Evolutionary conservation across 2,113 vertebrate genomes (phyloP), one percentile per base, ranked within the genome.

Genomic region (Colistium nudipinnis): DNA sequence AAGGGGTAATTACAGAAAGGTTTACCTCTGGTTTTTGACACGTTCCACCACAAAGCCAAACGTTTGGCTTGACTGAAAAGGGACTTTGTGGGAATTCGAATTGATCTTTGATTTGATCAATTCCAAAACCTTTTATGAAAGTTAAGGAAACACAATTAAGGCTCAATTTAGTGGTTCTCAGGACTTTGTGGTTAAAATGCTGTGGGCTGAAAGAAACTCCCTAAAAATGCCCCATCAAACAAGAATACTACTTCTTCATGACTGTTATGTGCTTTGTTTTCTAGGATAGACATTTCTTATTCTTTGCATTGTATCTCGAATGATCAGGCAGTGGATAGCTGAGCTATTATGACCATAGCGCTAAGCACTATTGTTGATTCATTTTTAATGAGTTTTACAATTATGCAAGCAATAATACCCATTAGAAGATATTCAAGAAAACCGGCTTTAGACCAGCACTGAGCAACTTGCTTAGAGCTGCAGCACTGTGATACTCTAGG

Each of bases 331-430:
- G 68, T 79, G 89, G 83, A 88, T 87, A 79, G 67, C 54, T 78
- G 67, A 76, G 81, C 75, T 80, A 80, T 89, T 90, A 88, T 53
- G 64, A 82, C 55, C 85, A 78, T 80, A 62, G 43, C 75, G 80
- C 85, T 87, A 88, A 91, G 84, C 80, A 80, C 81, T 83, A 73
- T 82, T 88, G 82, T 90, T 92, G 81, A 91, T 90, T 88, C 81
- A 87, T 89, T 92, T 92, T 92, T 92, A 92, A 92, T 89, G 85
- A 83, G 65, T 89, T 90, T 90, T 86, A 79, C 78, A 89, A 91
- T 92, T 90, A 90, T 80, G 83, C 59, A 52, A 78, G 73, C 87
- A 88, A 87, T 87, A 80, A 76, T 75, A 85, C 55, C 78, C 81
- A 90, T 90, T 90, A 88, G 67, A 85, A 83, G 74, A 82, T 83